Base-by-base conservation (phyloP, 2,888 invertebrate genomes). In the Pheosia tremula region DNA sequence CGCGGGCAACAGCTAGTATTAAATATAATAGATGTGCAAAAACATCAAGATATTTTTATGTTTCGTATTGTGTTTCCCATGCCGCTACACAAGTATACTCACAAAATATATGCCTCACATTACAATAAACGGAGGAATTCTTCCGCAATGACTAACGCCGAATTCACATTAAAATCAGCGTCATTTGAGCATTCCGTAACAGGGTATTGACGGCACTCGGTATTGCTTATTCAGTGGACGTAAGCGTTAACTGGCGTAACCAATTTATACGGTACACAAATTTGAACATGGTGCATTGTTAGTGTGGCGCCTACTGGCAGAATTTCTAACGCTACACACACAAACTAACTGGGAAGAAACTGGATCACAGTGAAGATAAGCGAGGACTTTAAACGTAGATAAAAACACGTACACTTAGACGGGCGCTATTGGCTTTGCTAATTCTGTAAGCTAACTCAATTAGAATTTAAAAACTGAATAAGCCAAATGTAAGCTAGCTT, bases 301-400 rank as follows among this genome's bases (percentile, higher is more conserved):
- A 86, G 76, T 77, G 64, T 66, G 64, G 68, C 77, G 67, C 85
- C 85, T 77, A 66, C 68, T 76, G 88, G 86, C 81, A 77, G 77
- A 81, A 83, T 86, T 84, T 81, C 85, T 85, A 87, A 86, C 88
- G 88, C 86, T 24, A 24, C 82, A 82, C 71, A 81, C 77, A 84
- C 82, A 82, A 82, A 77, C 80, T 81, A 83, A 73, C 78, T 77
- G 78, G 72, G 78, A 77, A 77, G 77, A 75, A 77, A 70, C 72
- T 57, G 64, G 65, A 68, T 55, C 60, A 57, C 61, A 57, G 45
- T 36, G 5, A 10, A 56, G 56, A 45, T 45, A 56, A 56, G 36
- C 1, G 10, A 45, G 10, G 5, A 41, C 13, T 41, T 41, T 41
- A 41, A 24, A 41, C n/a, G 41, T 8, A 41, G 54, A 38, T 38